Evolutionary conservation across 2,888 invertebrate species (phyloP).

Genomic region (Xestia xanthographa): DNA sequence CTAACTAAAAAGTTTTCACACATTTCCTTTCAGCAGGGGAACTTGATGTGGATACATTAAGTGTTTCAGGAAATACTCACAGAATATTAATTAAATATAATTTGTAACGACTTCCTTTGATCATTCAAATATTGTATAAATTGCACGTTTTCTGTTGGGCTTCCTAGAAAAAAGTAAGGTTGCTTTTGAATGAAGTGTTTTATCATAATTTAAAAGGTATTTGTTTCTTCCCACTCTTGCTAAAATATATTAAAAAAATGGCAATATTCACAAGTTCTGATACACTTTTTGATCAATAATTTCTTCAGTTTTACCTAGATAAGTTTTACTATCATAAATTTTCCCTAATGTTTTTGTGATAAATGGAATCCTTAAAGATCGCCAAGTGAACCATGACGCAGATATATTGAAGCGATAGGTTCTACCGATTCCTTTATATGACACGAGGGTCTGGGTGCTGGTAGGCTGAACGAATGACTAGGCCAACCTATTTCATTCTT

Average conservation of each 20-base stretch:
- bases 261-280: background rate
- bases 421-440: conserved; percentile 54
- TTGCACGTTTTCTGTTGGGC: background rate
- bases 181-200: background rate
- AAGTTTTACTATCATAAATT: background rate
- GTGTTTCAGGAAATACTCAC: conserved; percentile 3
- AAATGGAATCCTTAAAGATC: conserved; percentile 33
- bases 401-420: conserved; percentile 57
- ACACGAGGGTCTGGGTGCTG: conserved; percentile 42
- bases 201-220: background rate
- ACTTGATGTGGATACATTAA: background rate
- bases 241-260: background rate
- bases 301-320: background rate
- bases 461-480: conserved; percentile 33
- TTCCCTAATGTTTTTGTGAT: conserved; percentile 16
- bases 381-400: conserved; percentile 40
- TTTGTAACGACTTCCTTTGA: background rate
- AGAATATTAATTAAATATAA: conserved; percentile 18
- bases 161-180: background rate
- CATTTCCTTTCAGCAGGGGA: background rate
- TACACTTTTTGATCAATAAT: background rate
- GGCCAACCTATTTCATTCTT: conserved; percentile 42
- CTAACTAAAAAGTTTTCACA: no score
- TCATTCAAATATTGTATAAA: background rate
- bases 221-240: background rate